Percentiles rank a stretch among this genome's conserved stretches.
Evolutionary conservation across 2,888 invertebrate genomes (phyloP).

Genomic region (Drosophila crucigera): DNA sequence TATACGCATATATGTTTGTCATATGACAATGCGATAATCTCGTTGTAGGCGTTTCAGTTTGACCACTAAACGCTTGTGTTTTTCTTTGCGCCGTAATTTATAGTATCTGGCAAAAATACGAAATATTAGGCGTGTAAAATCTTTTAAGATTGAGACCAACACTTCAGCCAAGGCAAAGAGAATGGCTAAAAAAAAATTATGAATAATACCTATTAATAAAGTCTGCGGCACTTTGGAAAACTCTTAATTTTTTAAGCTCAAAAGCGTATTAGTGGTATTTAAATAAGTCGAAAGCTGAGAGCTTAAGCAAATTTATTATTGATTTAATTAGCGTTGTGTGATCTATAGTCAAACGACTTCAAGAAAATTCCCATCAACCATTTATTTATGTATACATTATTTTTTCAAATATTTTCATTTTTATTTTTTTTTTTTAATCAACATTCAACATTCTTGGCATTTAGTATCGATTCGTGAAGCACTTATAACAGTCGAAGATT

Average conservation of each 20-base stretch:
- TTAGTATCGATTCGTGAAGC: not conserved
- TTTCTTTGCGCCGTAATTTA: conserved; percentile 25
- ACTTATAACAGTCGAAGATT: conserved; percentile 28
- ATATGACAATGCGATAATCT: conserved; percentile 48
- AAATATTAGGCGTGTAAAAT: conserved; percentile 26
- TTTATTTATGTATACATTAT: not conserved
- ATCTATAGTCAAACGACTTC: not conserved
- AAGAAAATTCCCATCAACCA: not conserved
- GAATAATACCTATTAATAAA: conserved; percentile 61
- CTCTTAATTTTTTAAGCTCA: not conserved
- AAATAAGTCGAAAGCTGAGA: not conserved
- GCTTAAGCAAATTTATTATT: not conserved
- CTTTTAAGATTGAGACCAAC: conserved; percentile 45
- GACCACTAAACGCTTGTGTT: conserved; percentile 33
- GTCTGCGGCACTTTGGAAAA: not conserved
- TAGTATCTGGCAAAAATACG: conserved; percentile 8
- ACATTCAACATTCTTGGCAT: not conserved
- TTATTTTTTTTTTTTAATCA: not conserved
- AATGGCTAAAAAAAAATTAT: conserved; percentile 43
- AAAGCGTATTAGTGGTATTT: conserved; percentile 2
- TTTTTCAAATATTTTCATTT: not conserved
- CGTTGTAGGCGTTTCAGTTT: conserved; percentile 42
- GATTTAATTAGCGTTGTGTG: not conserved
- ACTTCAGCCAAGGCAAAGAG: conserved; percentile 50
- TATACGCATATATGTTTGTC: not conserved